phyloP scores from a whole-genome alignment of 2,888 invertebrate genomes.

The Thumatha senex region DNA sequence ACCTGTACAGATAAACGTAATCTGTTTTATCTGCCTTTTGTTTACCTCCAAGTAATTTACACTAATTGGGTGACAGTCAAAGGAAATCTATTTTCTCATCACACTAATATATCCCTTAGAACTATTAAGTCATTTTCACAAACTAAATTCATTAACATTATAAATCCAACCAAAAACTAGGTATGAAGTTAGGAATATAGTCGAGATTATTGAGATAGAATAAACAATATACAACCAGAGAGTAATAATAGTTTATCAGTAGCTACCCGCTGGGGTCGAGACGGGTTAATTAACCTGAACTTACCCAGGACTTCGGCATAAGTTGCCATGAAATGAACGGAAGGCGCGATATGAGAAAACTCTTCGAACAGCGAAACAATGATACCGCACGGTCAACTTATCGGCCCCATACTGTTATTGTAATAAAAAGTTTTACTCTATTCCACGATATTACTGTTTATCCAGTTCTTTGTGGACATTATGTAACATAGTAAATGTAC shows the following conservation, averaged over 20 bases:
- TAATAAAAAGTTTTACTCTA: conserved; percentile 57
- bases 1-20: conserved; percentile 25
- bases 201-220: conserved; percentile 15
- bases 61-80: not conserved
- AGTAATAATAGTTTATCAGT: conserved; percentile 61
- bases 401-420: conserved; percentile 55
- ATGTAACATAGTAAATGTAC: too few species aligned
- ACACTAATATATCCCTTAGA: not conserved
- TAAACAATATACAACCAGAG: conserved; percentile 36
- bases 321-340: conserved; percentile 50
- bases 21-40: conserved; percentile 35
- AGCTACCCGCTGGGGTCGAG: conserved; percentile 45
- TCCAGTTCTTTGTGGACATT: conserved; percentile 20
- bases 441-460: conserved; percentile 31
- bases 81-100: not conserved
- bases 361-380: conserved; percentile 50
- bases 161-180: not conserved
- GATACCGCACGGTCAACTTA: conserved; percentile 53
- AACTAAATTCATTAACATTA: not conserved
- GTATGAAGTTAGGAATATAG: too few species aligned
- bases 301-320: conserved; percentile 49
- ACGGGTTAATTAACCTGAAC: conserved; percentile 74
- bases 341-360: conserved; percentile 70
- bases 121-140: not conserved
- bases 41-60: conserved; percentile 15